phyloP scores from a whole-genome alignment of 2,113 vertebrate species.

The Muntiacus muntjak region DNA sequence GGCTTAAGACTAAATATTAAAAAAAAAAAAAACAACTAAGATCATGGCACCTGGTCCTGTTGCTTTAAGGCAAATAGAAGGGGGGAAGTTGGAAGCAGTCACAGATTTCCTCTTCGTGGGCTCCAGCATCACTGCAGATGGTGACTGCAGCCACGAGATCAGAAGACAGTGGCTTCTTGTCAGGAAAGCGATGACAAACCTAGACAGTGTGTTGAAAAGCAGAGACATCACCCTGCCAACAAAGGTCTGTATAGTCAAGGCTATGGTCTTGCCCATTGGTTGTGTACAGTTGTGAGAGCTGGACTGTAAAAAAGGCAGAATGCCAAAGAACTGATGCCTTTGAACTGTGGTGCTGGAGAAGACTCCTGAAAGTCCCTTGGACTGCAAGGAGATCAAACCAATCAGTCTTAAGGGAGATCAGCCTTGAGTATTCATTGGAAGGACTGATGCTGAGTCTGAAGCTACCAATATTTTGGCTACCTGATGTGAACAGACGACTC shows the following conservation, averaged over 20 bases:
- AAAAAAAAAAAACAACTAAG: fast-evolving
- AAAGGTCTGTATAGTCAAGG: background rate
- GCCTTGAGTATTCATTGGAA: background rate
- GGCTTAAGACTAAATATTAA: background rate
- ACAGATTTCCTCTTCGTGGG: background rate
- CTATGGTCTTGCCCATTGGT: background rate
- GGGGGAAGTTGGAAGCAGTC: background rate
- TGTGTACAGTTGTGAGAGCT: background rate
- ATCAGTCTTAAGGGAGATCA: background rate
- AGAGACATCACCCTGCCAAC: background rate
- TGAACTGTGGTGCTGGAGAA: background rate
- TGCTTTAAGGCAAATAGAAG: background rate
- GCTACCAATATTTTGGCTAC: background rate
- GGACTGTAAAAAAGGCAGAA: background rate
- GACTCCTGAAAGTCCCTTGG: background rate
- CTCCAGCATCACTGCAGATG: background rate
- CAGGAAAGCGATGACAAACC: background rate
- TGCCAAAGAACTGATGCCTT: background rate
- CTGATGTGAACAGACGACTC: background rate
- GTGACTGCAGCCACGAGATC: background rate
- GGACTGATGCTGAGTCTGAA: background rate
- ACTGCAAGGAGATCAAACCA: background rate
- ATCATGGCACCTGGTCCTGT: background rate
- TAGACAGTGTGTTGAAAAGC: background rate
- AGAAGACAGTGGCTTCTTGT: background rate